Base-by-base conservation (phyloP, 1,140 invertebrate genomes). In the Amyelois transitella region DNA sequence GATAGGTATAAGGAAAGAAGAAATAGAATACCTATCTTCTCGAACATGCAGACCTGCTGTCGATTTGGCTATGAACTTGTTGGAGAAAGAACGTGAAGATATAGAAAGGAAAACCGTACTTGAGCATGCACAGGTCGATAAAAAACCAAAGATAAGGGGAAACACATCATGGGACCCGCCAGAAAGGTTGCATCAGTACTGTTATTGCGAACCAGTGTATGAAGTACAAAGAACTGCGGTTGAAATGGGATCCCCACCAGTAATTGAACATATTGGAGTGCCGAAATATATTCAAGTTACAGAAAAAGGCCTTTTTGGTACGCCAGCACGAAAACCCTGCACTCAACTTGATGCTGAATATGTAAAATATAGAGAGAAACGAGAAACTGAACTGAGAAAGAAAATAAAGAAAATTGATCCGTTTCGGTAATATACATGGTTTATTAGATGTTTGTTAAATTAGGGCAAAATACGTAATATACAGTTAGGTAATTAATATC, bases 191-290 rank as follows among this genome's bases (percentile, higher is more conserved):
- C 75, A 68, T 54, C 84, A 85, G 52, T 22, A 20, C 43, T 80
- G 75, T 58, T 75, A 65, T 32, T 88, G 51, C 68, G 73, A 55
- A 58, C 86, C 57, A 28, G 74, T 69, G 54, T 89, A 69, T 55
- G 70, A 62, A 65, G 24, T 69, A 2, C 76, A 64, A 18, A 70
- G 63, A 68, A 77, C 58, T n/a, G 57, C 12, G 19, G 75, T 54
- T 58, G 82, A 69, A 73, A 65, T 53, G 56, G 87, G 68, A 19
- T 68, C 18, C 43, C 82, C 73, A 8, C 61, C 57, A 0, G 66
- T 82, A 2, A 60, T 89, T 4, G 78, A 83, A 48, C 76, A 87
- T 56, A 66, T 90, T 28, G 83, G 71, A 18, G 59, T 89, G 5
- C 89, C 90, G 0, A 51, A 62, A 2, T 58, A 80, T 10, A 85